Percentiles rank a stretch among this genome's conserved stretches.
Evolutionary conservation across 1,140 invertebrate species (phyloP).

Genomic region (Drosophila kanapiae): DNA sequence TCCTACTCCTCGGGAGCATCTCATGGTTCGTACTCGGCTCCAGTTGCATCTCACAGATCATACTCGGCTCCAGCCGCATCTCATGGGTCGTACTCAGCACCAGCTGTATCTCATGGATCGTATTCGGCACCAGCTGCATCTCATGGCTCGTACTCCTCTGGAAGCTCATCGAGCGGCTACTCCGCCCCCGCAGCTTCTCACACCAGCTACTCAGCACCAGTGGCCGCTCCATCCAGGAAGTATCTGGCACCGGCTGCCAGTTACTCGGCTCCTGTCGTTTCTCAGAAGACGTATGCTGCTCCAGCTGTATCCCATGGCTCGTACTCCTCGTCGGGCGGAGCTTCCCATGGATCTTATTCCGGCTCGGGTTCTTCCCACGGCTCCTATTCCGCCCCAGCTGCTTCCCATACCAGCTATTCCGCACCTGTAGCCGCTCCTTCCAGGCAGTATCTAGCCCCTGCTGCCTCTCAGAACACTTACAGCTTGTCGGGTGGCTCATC

Average conservation of each 20-base stretch:
- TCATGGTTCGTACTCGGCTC: not conserved
- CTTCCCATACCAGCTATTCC: constrained; percentile 30
- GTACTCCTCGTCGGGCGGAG: constrained; percentile 26
- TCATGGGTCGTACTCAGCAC: constrained; percentile 30
- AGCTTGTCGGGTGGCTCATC: not conserved
- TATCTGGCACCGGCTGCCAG: constrained; percentile 47
- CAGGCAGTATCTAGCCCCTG: constrained; percentile 51
- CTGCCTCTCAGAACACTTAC: not conserved
- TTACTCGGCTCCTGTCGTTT: constrained; percentile 26
- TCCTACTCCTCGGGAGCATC: constrained; percentile 30
- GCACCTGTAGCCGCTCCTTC: constrained; percentile 46
- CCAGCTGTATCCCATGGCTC: constrained; percentile 28
- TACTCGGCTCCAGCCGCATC: constrained; percentile 22
- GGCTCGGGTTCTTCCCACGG: constrained; percentile 15
- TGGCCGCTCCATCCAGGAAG: constrained; percentile 44
- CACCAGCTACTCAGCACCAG: constrained; percentile 33
- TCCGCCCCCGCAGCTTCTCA: constrained; percentile 16
- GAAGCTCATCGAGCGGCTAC: constrained; percentile 3
- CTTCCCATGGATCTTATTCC: constrained; percentile 12
- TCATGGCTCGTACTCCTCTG: constrained; percentile 8
- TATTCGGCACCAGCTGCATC: constrained; percentile 19
- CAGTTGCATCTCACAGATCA: not conserved
- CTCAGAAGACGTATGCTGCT: constrained; percentile 27
- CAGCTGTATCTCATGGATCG: constrained; percentile 12
- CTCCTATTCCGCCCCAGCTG: constrained; percentile 22